Evolutionary conservation across 2,888 invertebrate species (phyloP).

Genomic region (Dryocosmus kuriphilus): DNA sequence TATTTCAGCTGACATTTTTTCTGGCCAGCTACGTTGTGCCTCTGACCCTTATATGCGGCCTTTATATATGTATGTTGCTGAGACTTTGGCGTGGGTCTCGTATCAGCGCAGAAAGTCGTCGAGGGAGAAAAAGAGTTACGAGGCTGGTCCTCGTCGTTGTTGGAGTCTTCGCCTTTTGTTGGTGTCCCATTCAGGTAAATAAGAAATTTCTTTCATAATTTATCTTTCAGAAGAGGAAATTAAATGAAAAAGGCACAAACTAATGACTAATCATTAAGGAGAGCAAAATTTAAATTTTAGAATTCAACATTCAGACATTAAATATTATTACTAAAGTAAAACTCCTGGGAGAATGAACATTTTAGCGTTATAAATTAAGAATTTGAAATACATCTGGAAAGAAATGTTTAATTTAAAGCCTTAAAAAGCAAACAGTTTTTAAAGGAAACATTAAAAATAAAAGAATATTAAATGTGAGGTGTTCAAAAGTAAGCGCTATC

Average conservation of each 20-base stretch:
- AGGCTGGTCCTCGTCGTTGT: constrained; percentile 95
- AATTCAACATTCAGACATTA: neutral
- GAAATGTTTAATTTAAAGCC: no score
- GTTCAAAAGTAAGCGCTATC: no score
- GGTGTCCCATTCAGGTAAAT: constrained; percentile 94
- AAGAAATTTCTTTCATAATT: constrained; percentile 50
- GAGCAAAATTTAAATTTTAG: neutral
- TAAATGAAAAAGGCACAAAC: neutral
- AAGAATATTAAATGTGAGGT: no score
- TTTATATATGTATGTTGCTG: constrained; percentile 94
- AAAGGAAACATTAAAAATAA: no score
- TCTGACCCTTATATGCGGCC: constrained; percentile 89
- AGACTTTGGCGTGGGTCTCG: constrained; percentile 92
- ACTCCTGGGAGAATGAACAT: no score
- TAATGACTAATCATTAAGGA: neutral
- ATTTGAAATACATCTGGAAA: no score
- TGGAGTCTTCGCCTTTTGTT: constrained; percentile 94
- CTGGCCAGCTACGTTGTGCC: constrained; percentile 93
- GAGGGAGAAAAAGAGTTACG: constrained; percentile 93
- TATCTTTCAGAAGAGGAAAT: neutral
- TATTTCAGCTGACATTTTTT: constrained; percentile 90
- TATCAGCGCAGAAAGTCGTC: constrained; percentile 88
- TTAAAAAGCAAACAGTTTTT: no score
- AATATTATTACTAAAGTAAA: no score
- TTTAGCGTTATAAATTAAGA: no score